These are phyloP conservation scores for Sebastes cheni DNA, from an alignment of 2,797 vertebrate genomes.

Conservation along the genomic window DNA sequence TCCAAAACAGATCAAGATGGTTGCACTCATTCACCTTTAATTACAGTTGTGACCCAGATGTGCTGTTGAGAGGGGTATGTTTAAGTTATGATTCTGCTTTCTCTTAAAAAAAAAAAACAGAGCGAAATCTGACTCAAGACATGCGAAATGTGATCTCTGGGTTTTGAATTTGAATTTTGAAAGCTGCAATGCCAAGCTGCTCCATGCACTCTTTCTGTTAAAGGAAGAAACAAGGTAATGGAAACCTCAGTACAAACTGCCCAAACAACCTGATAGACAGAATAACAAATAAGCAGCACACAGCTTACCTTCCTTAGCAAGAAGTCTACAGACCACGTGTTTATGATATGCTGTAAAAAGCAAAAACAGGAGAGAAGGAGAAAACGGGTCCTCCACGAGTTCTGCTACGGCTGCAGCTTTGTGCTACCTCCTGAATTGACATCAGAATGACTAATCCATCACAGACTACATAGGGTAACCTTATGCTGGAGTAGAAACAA, in stretches of 20 bases:
- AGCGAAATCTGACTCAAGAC: neutral
- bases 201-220: neutral
- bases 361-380: neutral
- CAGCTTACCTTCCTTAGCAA: slow-evolving; percentile 54
- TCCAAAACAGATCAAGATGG: neutral
- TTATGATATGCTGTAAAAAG: neutral
- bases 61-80: neutral
- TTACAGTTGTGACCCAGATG: neutral
- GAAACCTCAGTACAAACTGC: neutral
- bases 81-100: neutral
- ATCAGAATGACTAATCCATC: slow-evolving; percentile 72
- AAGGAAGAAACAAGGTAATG: neutral
- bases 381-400: neutral
- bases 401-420: slow-evolving; percentile 21
- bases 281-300: slow-evolving; percentile 8
- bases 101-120: neutral
- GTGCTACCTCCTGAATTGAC: slow-evolving; percentile 54
- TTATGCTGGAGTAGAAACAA: slow-evolving; percentile 79
- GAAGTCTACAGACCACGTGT: neutral
- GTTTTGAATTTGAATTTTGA: neutral
- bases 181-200: neutral
- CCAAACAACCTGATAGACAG: neutral
- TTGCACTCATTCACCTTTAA: neutral
- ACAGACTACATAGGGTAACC: slow-evolving; percentile 76
- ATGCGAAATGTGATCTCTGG: neutral